A percentile compares a stretch with the other conserved stretches of the same genome.
phyloP scores from a whole-genome alignment of 2,888 invertebrate species.

The Amphipyra tragopoginis region DNA sequence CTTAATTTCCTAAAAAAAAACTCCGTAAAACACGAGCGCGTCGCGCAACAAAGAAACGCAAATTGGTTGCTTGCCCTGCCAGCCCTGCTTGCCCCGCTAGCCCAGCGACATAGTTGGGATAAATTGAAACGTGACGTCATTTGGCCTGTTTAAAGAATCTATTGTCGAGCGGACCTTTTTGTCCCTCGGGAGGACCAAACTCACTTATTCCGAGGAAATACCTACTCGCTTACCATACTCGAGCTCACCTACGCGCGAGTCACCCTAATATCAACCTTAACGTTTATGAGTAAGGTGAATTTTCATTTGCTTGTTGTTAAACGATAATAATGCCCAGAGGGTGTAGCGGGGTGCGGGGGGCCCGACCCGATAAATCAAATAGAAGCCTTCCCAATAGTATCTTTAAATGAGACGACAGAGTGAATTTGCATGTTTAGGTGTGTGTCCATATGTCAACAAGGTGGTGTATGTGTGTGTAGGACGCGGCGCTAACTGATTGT shows the following conservation, averaged over 20 bases:
- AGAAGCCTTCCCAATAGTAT: conserved; percentile 46
- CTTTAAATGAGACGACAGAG: conserved; percentile 52
- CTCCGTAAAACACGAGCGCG: neutral
- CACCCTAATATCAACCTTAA: conserved; percentile 9
- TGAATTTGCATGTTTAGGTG: conserved; percentile 30
- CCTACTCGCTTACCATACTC: conserved; percentile 54
- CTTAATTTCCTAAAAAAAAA: too few species aligned
- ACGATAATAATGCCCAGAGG: conserved; percentile 24
- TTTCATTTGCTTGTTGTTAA: conserved; percentile 12
- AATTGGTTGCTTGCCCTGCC: conserved; percentile 16
- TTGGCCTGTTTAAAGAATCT: conserved; percentile 64
- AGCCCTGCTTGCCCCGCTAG: neutral
- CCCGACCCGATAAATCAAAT: conserved; percentile 56
- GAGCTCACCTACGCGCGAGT: conserved; percentile 10
- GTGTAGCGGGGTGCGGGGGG: conserved; percentile 9
- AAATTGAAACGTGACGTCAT: conserved; percentile 67
- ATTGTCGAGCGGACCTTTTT: conserved; percentile 60
- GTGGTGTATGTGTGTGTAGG: neutral
- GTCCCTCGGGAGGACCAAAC: conserved; percentile 57
- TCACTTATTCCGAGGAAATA: conserved; percentile 58
- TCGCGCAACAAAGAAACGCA: conserved; percentile 23
- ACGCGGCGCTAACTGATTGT: neutral
- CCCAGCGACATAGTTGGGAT: conserved; percentile 30
- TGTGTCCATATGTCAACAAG: conserved; percentile 2
- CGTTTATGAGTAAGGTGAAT: neutral